Percentiles rank a stretch among this genome's conserved stretches.
These are phyloP conservation scores for Gortyna flavago DNA, from an alignment of 2,888 invertebrate genomes.

Conservation along the genomic window DNA sequence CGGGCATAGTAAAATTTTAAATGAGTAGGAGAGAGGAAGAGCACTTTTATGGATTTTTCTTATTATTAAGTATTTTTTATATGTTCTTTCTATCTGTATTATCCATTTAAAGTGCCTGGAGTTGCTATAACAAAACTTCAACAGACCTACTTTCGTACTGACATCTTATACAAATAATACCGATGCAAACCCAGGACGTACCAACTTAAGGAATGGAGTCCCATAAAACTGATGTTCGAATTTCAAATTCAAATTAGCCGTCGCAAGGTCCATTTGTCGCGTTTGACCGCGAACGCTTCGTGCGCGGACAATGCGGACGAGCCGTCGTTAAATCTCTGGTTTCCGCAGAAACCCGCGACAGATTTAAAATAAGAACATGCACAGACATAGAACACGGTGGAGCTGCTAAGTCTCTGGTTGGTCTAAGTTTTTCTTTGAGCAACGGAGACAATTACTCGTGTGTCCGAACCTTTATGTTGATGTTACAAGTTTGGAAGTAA, in stretches of 20 bases:
- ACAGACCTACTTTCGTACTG: constrained; percentile 45
- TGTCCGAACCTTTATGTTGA: constrained; percentile 11
- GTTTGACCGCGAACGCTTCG: constrained; percentile 80
- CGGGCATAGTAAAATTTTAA: not conserved
- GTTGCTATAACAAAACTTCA: not conserved
- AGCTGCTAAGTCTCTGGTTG: constrained; percentile 44
- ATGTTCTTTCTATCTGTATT: not conserved
- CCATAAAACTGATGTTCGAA: constrained; percentile 77
- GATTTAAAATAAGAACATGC: constrained; percentile 87
- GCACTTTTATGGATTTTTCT: not conserved
- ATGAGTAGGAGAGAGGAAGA: not conserved
- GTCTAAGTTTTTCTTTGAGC: constrained; percentile 32
- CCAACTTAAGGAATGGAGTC: constrained; percentile 65
- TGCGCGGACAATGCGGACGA: constrained; percentile 88
- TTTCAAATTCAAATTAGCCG: constrained; percentile 86
- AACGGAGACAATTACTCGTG: not conserved
- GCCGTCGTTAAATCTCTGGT: constrained; percentile 87
- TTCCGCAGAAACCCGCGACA: constrained; percentile 86
- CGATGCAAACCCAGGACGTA: constrained; percentile 57
- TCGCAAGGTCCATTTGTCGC: constrained; percentile 79
- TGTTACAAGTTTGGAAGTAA: constrained; percentile 12
- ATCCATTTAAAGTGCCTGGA: not conserved
- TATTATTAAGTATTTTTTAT: not conserved
- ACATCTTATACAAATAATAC: constrained; percentile 63
- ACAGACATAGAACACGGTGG: constrained; percentile 75